Evolutionary conservation across 2,888 invertebrate genomes (phyloP), one percentile per base, ranked within the genome.

Genomic region (Caradrina kadenii): DNA sequence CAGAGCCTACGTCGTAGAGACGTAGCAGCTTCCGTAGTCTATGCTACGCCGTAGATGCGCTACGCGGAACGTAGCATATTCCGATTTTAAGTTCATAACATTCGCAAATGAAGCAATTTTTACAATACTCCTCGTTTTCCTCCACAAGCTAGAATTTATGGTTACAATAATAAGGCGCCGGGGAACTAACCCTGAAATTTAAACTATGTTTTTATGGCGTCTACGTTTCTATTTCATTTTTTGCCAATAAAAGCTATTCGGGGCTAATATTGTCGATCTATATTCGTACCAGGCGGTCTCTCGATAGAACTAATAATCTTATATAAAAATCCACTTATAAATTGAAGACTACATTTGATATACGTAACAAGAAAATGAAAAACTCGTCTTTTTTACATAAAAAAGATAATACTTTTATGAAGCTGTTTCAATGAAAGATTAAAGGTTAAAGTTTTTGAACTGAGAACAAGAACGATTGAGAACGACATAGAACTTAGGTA

Each of bases 251-350:
- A 76, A 65, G 61, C 52, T 77, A 70, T 81, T 77, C 55, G 55
- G 45, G 39, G 55, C 60, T 67, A 64, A 69, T 66, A 45, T 79
- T 70, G 22, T 62, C 64, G 68, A 72, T 78, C 59, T 75, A 72
- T 70, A 70, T 70, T 71, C 70, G 79, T 84, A 84, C 81, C 77
- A 81, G 73, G 70, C 73, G 64, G 63, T 66, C 55, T 67, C 54
- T 62, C 11, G 49, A 59, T 75, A 31, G 53, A 45, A 67, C 61
- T 66, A 15, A 42, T 2, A 70, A 69, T 48, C 26, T 64, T 42
- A 62, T 54, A 35, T 54, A 49, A 52, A 19, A 42, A 21, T 7
- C 2, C 1, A 2, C 15, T 15, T 17, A 49, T 2, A n/a, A 48
- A 55, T 39, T 60, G 13, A 56, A 55, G 21, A 60, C 39, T 56